These are phyloP conservation scores for Phortica okadai DNA, from an alignment of 2,888 invertebrate species.

Conservation along the genomic window DNA sequence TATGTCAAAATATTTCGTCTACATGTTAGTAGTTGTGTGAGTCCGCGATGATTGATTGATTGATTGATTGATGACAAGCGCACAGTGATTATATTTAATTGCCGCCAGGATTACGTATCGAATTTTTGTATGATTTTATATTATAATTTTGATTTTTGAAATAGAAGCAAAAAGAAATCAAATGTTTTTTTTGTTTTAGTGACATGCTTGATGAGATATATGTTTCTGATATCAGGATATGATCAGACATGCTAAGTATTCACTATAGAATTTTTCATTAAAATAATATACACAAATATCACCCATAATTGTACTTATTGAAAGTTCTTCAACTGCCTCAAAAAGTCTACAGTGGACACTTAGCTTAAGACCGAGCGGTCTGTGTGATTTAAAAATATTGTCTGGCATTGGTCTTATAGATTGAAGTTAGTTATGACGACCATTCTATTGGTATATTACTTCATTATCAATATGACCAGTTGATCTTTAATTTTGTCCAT, in stretches of 20 bases:
- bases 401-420: neutral
- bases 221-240: neutral
- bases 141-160: neutral
- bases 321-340: no score
- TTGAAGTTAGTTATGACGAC: neutral
- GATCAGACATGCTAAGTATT: no score
- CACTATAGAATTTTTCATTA: no score
- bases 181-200: constrained; percentile 20
- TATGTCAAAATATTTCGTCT: constrained; percentile 77
- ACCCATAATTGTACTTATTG: no score
- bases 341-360: no score
- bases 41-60: constrained; percentile 22
- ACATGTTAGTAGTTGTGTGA: constrained; percentile 30
- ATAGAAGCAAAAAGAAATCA: constrained; percentile 40
- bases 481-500: no score
- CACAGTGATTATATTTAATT: constrained; percentile 34
- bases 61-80: constrained; percentile 35
- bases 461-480: no score
- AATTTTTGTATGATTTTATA: neutral
- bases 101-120: constrained; percentile 24
- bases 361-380: no score
- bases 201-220: neutral
- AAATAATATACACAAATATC: no score
- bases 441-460: neutral
- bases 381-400: neutral